Evolutionary conservation across 2,797 vertebrate species (phyloP), one percentile per base, ranked within the genome.

Genomic region (Sebastes jordani): DNA sequence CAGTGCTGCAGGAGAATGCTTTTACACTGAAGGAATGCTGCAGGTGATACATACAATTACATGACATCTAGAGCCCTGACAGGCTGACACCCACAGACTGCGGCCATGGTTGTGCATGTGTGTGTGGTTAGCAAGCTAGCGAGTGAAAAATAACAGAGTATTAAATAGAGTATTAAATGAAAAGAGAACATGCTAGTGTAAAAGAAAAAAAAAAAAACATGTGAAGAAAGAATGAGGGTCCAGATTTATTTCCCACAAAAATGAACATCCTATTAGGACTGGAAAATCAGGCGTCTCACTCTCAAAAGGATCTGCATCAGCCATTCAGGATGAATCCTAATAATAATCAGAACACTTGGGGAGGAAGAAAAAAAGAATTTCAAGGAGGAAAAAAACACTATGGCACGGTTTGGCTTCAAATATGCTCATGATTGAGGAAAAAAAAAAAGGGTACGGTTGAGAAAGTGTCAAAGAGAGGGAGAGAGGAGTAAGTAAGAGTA

Each of bases 271-370:
- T 95, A 96, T 98, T 97, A 96, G 93, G 94, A 94, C 92, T 93
- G 96, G 96, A 96, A 97, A 97, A 96, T 96, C 96, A 97, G 96
- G 96, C 95, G 91, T 94, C 94, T 93, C 93, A 78, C 88, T 88
- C 94, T 95, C 93, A 96, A 97, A 97, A 95, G 88, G 94, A 93
- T 96, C 95, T 94, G 94, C 93, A 87, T 96, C 95, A 95, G 96
- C 94, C 95, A 95, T 96, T 91, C 95, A 96, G 94, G 91, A 95
- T 94, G 95, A 95, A 97, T 96, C 94, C 96, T 96, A 96, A 97
- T 94, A 89, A 96, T 95, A 88, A 95, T 96, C 95, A 95, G 93
- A 96, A 97, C 93, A 89, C 94, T 96, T 96, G 89, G 80, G 73
- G 71, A 88, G 69, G 63, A 88, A 82, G 88, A 89, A 92, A 86